phyloP scores from a whole-genome alignment of 2,797 vertebrate genomes.

The Pampus argenteus region DNA sequence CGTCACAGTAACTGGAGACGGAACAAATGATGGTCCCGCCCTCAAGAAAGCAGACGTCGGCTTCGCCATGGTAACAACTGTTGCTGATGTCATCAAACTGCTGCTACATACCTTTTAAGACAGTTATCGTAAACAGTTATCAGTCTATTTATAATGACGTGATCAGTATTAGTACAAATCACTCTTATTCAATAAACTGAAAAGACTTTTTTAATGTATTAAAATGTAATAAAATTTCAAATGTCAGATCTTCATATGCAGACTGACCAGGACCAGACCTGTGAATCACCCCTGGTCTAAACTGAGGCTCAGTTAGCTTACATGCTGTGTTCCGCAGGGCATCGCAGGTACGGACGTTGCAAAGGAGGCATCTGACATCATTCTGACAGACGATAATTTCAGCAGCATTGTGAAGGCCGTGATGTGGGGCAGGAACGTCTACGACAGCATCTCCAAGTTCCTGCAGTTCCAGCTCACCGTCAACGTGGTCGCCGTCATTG shows the following conservation, averaged over 20 bases:
- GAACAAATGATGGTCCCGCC: constrained; percentile 97
- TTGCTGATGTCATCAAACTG: background rate
- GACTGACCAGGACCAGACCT: no score
- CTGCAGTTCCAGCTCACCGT: constrained; percentile 98
- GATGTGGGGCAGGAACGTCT: constrained; percentile 98
- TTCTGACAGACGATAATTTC: constrained; percentile 97
- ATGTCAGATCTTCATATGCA: no score
- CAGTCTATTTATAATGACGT: no score
- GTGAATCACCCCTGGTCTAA: no score
- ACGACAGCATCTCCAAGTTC: constrained; percentile 98
- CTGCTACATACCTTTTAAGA: background rate
- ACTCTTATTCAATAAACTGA: background rate
- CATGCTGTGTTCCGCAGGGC: constrained; percentile 83
- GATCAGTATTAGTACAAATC: background rate
- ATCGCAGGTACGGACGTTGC: constrained; percentile 98
- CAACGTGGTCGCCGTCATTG: constrained; percentile 95
- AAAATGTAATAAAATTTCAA: background rate
- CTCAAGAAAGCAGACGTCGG: constrained; percentile 98
- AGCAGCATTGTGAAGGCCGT: constrained; percentile 98
- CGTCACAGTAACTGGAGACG: constrained; percentile 97
- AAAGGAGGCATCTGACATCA: constrained; percentile 98
- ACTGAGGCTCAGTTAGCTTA: background rate
- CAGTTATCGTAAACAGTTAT: no score
- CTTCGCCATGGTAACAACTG: constrained; percentile 93
- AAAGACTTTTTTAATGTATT: background rate